Base-by-base conservation (phyloP, 2,888 invertebrate species). In the Drosophila niveifrons region DNA sequence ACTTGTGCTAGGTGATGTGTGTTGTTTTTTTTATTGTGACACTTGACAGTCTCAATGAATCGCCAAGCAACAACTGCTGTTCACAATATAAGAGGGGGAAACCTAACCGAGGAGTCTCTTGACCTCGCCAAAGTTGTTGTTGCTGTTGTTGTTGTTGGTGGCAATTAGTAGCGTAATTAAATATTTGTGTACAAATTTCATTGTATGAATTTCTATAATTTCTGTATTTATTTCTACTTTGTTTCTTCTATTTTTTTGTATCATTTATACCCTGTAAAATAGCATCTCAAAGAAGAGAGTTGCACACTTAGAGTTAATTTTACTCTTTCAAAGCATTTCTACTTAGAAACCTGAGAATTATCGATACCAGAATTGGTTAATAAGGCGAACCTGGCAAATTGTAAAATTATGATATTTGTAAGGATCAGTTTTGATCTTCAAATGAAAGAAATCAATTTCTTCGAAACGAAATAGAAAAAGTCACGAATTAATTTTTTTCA, bases 81-180 rank as follows among this genome's bases (percentile, higher is more conserved):
- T 29, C 11, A 11, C 13, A 41, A 50, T 48, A 15, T 0, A n/a
- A n/a, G n/a, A n/a, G n/a, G 9, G 34, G 10, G 15, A 34, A 4
- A 13, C 6, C 15, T 29, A 34, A 13, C 6, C 53, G 18, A 8
- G n/a, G 2, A 71, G 66, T 81, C 66, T 80, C 71, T 78, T 88
- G 88, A 88, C 88, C 85, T 88, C 86, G 83, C 48, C 17, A 23
- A 44, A 41, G 51, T 53, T 64, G 64, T 39, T 44, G 31, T 50
- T 64, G 63, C 46, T 57, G 50, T 74, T 62, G 62, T 56, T 66
- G 63, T 41, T 66, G 55, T 63, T 63, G 57, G 62, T 78, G 85
- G 75, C 84, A 85, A 85, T 85, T 85, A 85, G 85, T 83, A 80
- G 81, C 81, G 70, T 85, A 88, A 88, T 85, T 85, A 85, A 88